A percentile compares a stretch with the other conserved stretches of the same genome.
Evolutionary conservation across 1,140 invertebrate genomes (phyloP).

Genomic region (Pararge aegeria): DNA sequence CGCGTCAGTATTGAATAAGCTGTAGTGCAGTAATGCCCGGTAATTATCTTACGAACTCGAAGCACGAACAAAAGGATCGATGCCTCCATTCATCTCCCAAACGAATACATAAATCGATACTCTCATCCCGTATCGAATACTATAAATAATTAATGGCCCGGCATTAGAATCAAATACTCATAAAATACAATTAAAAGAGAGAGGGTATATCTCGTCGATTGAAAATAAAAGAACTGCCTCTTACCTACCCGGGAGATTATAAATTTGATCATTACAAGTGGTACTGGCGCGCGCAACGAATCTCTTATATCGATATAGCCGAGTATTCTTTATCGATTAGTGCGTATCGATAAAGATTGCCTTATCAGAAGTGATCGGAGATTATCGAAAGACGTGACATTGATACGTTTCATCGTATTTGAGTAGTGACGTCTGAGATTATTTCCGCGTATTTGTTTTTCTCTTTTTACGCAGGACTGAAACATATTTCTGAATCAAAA

Average conservation of each 20-base stretch:
- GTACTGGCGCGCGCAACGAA: constrained; percentile 69
- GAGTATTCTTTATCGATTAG: constrained; percentile 61
- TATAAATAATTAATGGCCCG: constrained; percentile 78
- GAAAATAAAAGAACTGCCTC: constrained; percentile 71
- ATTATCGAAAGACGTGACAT: constrained; percentile 4
- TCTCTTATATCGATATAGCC: constrained; percentile 71
- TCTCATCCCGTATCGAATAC: constrained; percentile 73
- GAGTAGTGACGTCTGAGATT: neutral
- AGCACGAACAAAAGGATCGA: constrained; percentile 48
- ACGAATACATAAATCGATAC: constrained; percentile 69
- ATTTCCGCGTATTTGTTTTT: too few species aligned
- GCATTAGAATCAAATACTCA: constrained; percentile 79
- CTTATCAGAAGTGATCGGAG: constrained; percentile 1
- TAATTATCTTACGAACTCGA: constrained; percentile 28
- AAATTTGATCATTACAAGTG: constrained; percentile 77
- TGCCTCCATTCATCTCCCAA: constrained; percentile 59
- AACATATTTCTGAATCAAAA: too few species aligned
- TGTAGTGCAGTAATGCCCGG: constrained; percentile 16
- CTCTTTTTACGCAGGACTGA: too few species aligned
- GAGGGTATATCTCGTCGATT: constrained; percentile 67
- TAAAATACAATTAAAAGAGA: constrained; percentile 80
- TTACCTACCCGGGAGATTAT: constrained; percentile 78
- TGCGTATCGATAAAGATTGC: constrained; percentile 37
- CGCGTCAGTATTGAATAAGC: constrained; percentile 16
- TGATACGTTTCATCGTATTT: neutral